Percentiles rank a stretch among this genome's conserved stretches.
Conservation (phyloP, 2,797 vertebrate genomes). For the Myotis myotis region DNA sequence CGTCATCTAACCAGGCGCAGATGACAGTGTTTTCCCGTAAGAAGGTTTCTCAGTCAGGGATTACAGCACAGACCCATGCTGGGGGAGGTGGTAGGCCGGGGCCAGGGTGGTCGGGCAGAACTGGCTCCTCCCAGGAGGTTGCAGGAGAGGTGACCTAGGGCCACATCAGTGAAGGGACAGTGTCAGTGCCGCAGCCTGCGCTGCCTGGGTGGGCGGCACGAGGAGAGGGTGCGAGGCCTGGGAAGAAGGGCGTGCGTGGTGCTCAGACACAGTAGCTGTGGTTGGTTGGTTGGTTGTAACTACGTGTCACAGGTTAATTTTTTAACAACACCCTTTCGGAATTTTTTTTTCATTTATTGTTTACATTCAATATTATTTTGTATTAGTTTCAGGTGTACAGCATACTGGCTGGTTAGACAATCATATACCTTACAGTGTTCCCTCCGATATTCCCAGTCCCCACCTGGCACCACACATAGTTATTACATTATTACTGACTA, state of each 20-base stretch:
- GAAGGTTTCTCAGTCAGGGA: background rate
- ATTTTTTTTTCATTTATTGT: background rate
- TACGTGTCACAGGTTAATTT: background rate
- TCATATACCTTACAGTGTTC: background rate
- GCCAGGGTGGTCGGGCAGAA: background rate
- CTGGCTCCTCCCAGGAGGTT: background rate
- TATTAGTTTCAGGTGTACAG: background rate
- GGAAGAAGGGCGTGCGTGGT: rapidly evolving
- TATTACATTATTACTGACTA: background rate
- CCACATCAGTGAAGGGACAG: background rate
- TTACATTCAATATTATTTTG: background rate
- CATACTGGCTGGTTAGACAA: background rate
- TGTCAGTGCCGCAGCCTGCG: rapidly evolving
- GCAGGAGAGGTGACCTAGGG: background rate
- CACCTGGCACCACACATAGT: background rate
- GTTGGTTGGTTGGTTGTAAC: background rate
- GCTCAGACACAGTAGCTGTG: background rate
- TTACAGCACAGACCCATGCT: rapidly evolving
- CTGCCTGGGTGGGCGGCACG: background rate
- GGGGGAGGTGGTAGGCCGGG: background rate
- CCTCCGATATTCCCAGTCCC: background rate
- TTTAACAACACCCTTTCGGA: background rate
- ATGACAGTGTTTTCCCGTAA: background rate
- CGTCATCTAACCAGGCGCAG: background rate
- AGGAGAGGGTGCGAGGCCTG: background rate